A percentile compares a stretch with the other conserved stretches of the same genome.
Conservation (phyloP, 2,113 vertebrate species). For the Aix galericulata region DNA sequence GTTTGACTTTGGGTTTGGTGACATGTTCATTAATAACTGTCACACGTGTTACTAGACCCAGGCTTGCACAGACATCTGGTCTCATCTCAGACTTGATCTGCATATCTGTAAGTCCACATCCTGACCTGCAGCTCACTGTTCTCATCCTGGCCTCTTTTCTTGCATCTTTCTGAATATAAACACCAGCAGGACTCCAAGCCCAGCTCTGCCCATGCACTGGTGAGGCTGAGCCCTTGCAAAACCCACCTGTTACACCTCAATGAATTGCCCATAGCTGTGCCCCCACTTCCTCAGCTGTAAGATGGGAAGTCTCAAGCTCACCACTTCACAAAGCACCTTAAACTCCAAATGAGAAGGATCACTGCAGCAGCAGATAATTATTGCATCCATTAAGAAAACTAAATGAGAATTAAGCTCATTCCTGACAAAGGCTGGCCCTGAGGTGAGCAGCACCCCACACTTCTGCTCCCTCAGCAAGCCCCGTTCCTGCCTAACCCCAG, state of each 20-base stretch:
- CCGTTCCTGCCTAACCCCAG: no score
- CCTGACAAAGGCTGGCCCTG: background rate
- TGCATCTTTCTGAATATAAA: background rate
- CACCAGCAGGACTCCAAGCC: background rate
- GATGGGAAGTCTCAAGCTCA: background rate
- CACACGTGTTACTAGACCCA: background rate
- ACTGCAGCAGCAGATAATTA: background rate
- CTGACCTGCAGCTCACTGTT: background rate
- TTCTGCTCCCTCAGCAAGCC: background rate
- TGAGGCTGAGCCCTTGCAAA: background rate
- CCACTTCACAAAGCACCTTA: background rate
- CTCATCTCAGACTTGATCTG: background rate
- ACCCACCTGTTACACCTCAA: background rate
- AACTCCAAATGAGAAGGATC: background rate
- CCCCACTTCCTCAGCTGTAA: background rate
- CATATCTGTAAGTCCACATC: background rate
- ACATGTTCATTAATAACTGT: background rate
- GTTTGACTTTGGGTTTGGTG: background rate
- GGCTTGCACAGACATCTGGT: background rate
- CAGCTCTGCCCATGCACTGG: background rate
- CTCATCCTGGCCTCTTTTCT: background rate
- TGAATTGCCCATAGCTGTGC: background rate
- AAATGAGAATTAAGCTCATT: background rate
- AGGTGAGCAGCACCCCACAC: background rate
- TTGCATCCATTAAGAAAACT: background rate